These are phyloP conservation scores for Nannoperca obscura DNA, from an alignment of 2,797 vertebrate species.

Conservation along the genomic window DNA sequence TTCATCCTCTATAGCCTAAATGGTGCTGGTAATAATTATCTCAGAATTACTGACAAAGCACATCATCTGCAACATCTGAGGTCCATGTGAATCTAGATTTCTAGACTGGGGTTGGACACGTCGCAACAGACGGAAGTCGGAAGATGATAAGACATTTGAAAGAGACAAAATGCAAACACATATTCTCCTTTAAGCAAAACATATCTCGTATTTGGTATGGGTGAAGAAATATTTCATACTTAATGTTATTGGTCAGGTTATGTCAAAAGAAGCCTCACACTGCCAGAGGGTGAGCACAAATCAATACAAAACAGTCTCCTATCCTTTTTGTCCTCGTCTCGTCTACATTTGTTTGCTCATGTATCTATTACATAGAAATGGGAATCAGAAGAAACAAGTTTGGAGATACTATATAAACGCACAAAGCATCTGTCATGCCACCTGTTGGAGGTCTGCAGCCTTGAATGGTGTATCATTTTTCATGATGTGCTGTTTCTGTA, in stretches of 20 bases:
- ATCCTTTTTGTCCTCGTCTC: not conserved
- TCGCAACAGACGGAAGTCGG: not conserved
- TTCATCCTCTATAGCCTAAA: not conserved
- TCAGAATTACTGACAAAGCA: not conserved
- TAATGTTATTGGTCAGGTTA: not conserved
- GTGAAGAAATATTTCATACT: not conserved
- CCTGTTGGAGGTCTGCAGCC: slow-evolving; percentile 31
- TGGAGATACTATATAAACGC: not conserved
- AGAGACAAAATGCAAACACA: not conserved
- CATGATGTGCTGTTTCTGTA: slow-evolving; percentile 7
- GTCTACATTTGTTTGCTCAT: not conserved
- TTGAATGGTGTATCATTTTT: slow-evolving; percentile 38
- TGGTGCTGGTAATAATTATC: slow-evolving; percentile 3
- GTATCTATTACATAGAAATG: not conserved
- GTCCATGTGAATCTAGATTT: slow-evolving; percentile 6
- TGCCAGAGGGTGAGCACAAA: slow-evolving; percentile 1
- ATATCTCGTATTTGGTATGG: not conserved
- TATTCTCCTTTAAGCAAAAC: not conserved
- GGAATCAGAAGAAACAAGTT: not conserved
- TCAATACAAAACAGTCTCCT: slow-evolving; percentile 12
- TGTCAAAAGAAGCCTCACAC: not conserved
- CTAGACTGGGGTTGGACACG: not conserved
- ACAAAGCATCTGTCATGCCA: slow-evolving; percentile 39
- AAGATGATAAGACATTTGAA: not conserved
- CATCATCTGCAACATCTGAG: slow-evolving; percentile 9